Evolutionary conservation across 2,888 invertebrate genomes (phyloP), one percentile per base, ranked within the genome.

Genomic region (Orchesellides sinensis): DNA sequence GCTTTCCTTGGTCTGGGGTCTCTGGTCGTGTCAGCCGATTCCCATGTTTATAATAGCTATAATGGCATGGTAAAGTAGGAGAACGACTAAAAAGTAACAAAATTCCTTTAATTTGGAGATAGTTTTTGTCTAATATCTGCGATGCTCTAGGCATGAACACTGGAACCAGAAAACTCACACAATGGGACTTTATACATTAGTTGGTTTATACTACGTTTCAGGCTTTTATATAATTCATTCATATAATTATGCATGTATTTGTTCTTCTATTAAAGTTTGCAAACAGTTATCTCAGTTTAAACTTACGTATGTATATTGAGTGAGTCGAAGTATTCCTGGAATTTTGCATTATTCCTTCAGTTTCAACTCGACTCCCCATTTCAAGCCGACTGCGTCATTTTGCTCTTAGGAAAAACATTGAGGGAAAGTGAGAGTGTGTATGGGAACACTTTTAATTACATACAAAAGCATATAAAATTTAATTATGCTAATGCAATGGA

Each of bases 401-500:
- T 40, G 8, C 40, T 45, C 45, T n/a, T 21, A 54, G 10, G 17
- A 8, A 63, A 40, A 61, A 29, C 32, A 29, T 29, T 2, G 1
- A 2, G 1, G 32, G 17, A 35, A 63, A 40, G 25, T 63, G 12
- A 40, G 63, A 61, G 2, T n/a, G 40, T 40, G 21, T 21, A 12
- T 52, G 12, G 52, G 21, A 29, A 35, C 70, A 32, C 52, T 79
- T 70, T 79, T 79, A 79, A 79, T 79, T 79, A 79, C 79, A 65
- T 54, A 25, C 70, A 27, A 65, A 68, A 69, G 72, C 68, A 66
- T 32, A 69, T 77, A 78, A 80, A 80, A 80, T 80, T 80, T 80
- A 80, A 80, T 80, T 80, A 80, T 80, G 79, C 72, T 80, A 80
- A 80, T 80, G 79, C 47, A 66, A 80, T 80, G 79, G 56, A 80